A percentile compares a stretch with the other conserved stretches of the same genome.
These are phyloP conservation scores for Calliphora vomitoria DNA, from an alignment of 2,888 invertebrate genomes.

Conservation along the genomic window DNA sequence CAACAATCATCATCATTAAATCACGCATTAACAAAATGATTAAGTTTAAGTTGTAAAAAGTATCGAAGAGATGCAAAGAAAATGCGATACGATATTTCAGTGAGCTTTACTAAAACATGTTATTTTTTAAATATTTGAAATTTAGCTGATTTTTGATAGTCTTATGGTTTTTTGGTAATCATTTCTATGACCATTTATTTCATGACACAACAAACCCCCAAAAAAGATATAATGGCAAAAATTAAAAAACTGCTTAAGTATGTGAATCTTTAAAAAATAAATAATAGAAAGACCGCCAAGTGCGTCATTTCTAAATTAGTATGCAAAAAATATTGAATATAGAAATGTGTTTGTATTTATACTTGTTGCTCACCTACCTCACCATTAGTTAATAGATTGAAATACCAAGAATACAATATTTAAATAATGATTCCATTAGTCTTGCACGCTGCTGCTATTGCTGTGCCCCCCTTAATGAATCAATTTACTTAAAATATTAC, in stretches of 20 bases:
- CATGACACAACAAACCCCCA: too few species aligned
- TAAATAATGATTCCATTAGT: constrained; percentile 1
- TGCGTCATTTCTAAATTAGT: constrained; percentile 1
- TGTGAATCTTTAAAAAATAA: background rate
- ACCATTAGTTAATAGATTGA: too few species aligned
- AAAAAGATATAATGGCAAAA: background rate
- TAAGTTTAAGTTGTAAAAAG: background rate
- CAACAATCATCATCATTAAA: constrained; percentile 26
- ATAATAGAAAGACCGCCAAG: background rate
- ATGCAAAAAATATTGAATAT: background rate
- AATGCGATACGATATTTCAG: background rate
- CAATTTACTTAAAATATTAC: too few species aligned
- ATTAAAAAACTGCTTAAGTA: background rate
- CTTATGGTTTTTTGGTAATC: too few species aligned
- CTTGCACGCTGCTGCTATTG: too few species aligned
- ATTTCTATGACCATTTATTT: too few species aligned
- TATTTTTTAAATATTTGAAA: too few species aligned
- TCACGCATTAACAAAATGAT: constrained; percentile 44
- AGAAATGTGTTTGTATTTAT: background rate
- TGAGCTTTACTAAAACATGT: too few species aligned
- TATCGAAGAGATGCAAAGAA: background rate
- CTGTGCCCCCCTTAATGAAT: too few species aligned
- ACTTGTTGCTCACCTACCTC: background rate
- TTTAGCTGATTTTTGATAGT: too few species aligned
- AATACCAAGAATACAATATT: background rate